Base-by-base conservation (phyloP, 2,797 vertebrate species). In the Pristis pectinata region DNA sequence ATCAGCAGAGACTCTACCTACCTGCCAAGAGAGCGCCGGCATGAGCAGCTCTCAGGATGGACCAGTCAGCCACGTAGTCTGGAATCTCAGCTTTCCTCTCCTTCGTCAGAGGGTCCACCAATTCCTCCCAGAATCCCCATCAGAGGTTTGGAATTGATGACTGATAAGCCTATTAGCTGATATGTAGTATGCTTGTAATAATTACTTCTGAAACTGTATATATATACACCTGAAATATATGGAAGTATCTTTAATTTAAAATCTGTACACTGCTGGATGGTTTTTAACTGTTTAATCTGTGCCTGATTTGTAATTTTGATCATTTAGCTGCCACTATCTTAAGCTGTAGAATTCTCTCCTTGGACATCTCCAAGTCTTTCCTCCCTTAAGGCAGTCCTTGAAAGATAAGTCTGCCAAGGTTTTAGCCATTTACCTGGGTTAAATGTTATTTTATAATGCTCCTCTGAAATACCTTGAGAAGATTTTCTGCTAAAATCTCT, bases 51-150 rank as follows among this genome's bases (percentile, higher is more conserved):
- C 0, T 53, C 91, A 72, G 49, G 2, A 0, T 95, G 95, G 9
- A 41, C 77, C 0, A 37, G 95, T 6, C 96, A 95, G 79, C 95
- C 96, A 15, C 76, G 4, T 9, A 95, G 95, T 95, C 94, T 95
- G 0, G 97, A 96, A 0, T 96, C 97, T 0, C 96, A 96, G n/a
- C 96, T 96, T 1, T 97, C 96, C 8, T 10, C 95, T 77, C 96
- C 96, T 9, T 97, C 95, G 41, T 97, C 97, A 53, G 92, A 94
- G 2, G 97, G 97, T 0, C 97, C 97, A 5, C 97, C 97, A 0
- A 96, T 98, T 72, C 97, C 97, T 17, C 97, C 97, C 19, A 96
- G 97, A 95, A 96, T 95, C 53, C 59, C 93, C 30, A 95, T 95
- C 87, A 95, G 94, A 96, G 95, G 96, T 96, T 94, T 30, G 83